Evolutionary conservation across 2,797 vertebrate species (phyloP).

Genomic region (Hydrophis major): DNA sequence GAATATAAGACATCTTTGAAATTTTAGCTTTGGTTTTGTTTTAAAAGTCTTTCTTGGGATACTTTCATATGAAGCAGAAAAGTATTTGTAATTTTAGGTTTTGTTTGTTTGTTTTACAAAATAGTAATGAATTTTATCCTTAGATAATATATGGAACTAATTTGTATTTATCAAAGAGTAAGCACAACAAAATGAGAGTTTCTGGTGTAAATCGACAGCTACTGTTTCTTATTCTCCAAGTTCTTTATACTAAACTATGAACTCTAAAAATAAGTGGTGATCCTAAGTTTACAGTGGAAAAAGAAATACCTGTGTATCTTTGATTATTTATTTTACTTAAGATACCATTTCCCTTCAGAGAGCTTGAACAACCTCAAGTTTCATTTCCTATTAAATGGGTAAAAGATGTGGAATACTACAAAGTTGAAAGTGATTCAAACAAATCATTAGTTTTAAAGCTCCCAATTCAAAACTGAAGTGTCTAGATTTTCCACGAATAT

Average conservation of each 20-base stretch:
- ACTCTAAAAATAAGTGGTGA: not conserved
- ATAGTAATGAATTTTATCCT: not conserved
- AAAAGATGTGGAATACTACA: not conserved
- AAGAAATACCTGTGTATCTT: not conserved
- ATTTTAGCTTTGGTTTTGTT: not conserved
- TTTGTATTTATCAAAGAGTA: not conserved
- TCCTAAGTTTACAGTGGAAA: not conserved
- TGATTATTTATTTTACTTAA: not conserved
- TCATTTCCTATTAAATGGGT: conserved; percentile 4
- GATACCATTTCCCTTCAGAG: not conserved
- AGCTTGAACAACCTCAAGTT: not conserved
- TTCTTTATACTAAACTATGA: not conserved
- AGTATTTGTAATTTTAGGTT: not conserved
- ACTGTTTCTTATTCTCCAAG: not conserved
- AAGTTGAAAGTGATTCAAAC: not conserved
- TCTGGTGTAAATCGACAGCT: not conserved
- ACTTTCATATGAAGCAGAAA: not conserved
- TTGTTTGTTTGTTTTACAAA: not conserved
- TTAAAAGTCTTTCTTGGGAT: not conserved
- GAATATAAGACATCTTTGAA: not conserved
- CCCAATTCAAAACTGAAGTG: not conserved
- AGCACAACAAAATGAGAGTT: not conserved
- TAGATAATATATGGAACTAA: conserved; percentile 1
- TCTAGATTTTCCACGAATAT: not conserved
- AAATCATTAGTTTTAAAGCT: conserved; percentile 24